Evolutionary conservation across 1,140 invertebrate genomes (phyloP), one percentile per base, ranked within the genome.

Genomic region (Holcopasites calliopsidis): DNA sequence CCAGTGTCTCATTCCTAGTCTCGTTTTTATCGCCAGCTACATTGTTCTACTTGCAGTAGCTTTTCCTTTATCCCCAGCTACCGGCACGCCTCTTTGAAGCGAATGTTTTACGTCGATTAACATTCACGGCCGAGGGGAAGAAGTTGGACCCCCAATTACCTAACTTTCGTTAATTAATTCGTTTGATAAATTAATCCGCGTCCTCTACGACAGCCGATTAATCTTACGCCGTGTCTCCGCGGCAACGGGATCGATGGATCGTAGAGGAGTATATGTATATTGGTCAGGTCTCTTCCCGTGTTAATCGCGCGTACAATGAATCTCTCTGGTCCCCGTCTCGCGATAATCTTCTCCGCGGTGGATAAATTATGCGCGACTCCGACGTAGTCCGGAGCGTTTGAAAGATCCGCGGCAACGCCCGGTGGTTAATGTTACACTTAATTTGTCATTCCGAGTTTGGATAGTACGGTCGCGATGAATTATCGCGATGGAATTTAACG

Each of bases 161-260:
- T 60, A 75, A 69, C 65, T 75, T 40, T 47, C 42, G 8, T 60
- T 75, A 64, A 58, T 68, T 68, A 68, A 69, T 68, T 75, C 54
- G 44, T n/a, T 40, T 68, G 73, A 75, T 66, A 66, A 66, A 68
- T 68, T 60, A 68, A 69, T 68, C n/a, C 54, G 6, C 31, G 61
- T 31, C 33, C 11, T 10, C n/a, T 8, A 11, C 16, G 73, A 58
- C 73, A 54, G 49, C 62, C 55, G 71, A 74, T 74, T 74, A 74
- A 74, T 74, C 71, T 55, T 74, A n/a, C n/a, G n/a, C n/a, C 7
- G 57, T 38, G 38, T 40, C n/a, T 26, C 21, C 8, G 1, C 23
- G 23, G n/a, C 21, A 16, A 21, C 44, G 16, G 18, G 70, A 72
- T 64, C 70, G 70, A 72, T 64, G 42, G 71, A 74, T 74, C 71